Percentiles rank a stretch among this genome's conserved stretches.
These are phyloP conservation scores for Aporophyla lueneburgensis DNA, from an alignment of 2,888 invertebrate genomes.

Conservation along the genomic window DNA sequence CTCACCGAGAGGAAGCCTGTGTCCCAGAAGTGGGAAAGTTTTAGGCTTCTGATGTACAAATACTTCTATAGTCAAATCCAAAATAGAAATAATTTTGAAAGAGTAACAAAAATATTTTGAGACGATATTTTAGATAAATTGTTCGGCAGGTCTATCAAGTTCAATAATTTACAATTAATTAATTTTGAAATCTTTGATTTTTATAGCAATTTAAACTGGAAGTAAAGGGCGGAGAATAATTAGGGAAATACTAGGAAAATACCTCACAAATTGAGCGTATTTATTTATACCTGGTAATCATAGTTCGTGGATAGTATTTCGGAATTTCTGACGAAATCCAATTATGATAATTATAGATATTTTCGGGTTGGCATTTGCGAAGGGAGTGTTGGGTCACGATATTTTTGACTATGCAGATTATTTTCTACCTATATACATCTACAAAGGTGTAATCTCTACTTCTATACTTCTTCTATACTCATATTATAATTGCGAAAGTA, in stretches of 20 bases:
- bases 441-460: not conserved
- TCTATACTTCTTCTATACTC: no score
- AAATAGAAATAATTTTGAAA: slow-evolving; percentile 13
- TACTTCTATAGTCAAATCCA: not conserved
- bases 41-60: no score
- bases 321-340: slow-evolving; percentile 6
- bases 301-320: slow-evolving; percentile 1
- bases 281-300: slow-evolving; percentile 10
- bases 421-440: not conserved
- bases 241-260: slow-evolving; percentile 25
- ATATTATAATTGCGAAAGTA: no score
- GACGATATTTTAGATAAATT: not conserved
- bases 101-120: not conserved
- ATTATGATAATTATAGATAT: not conserved
- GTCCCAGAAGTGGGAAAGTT: no score
- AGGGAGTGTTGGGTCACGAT: not conserved
- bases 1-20: no score
- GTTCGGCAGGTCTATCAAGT: slow-evolving; percentile 1
- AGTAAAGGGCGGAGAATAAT: slow-evolving; percentile 1
- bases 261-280: slow-evolving; percentile 10
- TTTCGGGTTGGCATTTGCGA: not conserved
- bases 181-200: slow-evolving; percentile 37
- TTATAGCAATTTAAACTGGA: slow-evolving; percentile 31
- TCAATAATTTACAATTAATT: slow-evolving; percentile 27
- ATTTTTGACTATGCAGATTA: not conserved